Percentiles rank a stretch among this genome's conserved stretches.
phyloP scores from a whole-genome alignment of 2,113 vertebrate genomes.

The Caranx ignobilis region DNA sequence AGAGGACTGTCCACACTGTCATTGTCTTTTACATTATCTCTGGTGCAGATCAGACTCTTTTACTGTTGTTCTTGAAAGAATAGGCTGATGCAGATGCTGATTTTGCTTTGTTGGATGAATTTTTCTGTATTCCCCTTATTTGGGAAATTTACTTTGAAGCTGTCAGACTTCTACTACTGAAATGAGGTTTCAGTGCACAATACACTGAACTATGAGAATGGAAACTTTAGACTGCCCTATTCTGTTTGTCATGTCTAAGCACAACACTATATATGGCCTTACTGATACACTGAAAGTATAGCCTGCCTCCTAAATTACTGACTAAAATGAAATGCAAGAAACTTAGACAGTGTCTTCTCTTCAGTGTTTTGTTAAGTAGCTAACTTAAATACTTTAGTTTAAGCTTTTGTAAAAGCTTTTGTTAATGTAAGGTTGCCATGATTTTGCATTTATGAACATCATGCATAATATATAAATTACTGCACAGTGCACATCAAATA shows the following conservation, averaged over 20 bases:
- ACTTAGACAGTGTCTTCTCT: too few relatives aligned
- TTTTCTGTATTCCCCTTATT: neutral
- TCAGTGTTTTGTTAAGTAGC: too few relatives aligned
- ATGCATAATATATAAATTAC: neutral
- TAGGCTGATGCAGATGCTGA: neutral
- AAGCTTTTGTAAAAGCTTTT: neutral
- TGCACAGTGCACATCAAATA: too few relatives aligned
- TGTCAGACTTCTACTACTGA: constrained; percentile 30
- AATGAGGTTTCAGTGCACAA: constrained; percentile 36
- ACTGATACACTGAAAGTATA: neutral
- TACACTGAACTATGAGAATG: constrained; percentile 39
- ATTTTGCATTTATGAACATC: neutral
- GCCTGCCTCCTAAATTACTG: neutral
- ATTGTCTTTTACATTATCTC: too few relatives aligned
- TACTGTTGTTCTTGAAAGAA: neutral
- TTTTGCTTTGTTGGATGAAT: neutral
- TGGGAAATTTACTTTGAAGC: constrained; percentile 11
- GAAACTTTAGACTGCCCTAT: constrained; percentile 41
- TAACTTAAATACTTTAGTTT: too few relatives aligned
- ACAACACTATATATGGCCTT: neutral
- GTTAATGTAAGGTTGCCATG: neutral
- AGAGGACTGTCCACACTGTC: too few relatives aligned
- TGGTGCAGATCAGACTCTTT: too few relatives aligned
- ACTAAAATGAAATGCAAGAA: neutral
- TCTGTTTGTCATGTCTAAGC: constrained; percentile 2